These are phyloP conservation scores for Etheostoma nigrum DNA, from an alignment of 2,797 vertebrate genomes.

Conservation along the genomic window DNA sequence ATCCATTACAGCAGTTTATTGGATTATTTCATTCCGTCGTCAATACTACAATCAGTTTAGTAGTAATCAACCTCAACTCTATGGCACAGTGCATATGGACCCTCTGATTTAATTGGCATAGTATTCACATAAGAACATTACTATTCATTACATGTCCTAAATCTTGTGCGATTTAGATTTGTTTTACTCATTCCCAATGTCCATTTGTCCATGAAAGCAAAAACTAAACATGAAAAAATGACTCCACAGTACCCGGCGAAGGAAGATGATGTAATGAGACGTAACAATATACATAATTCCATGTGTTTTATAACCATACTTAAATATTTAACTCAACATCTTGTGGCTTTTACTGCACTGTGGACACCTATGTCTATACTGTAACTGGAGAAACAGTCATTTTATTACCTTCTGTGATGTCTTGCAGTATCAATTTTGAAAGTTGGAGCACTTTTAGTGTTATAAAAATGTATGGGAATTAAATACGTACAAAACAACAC, in stretches of 20 bases:
- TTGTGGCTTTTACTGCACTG: background rate
- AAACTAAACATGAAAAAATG: background rate
- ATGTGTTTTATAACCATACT: background rate
- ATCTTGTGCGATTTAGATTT: background rate
- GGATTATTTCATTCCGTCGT: constrained; percentile 50
- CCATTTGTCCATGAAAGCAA: background rate
- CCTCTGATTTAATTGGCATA: constrained; percentile 22
- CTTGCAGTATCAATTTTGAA: background rate
- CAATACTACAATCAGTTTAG: constrained; percentile 49
- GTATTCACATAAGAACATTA: background rate
- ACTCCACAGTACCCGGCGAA: background rate
- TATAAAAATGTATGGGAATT: background rate
- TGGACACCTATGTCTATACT: background rate
- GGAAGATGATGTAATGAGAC: background rate
- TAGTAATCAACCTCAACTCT: constrained; percentile 19
- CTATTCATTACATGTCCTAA: too few species aligned
- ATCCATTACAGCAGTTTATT: constrained; percentile 56
- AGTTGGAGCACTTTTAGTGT: background rate
- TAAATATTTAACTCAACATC: background rate
- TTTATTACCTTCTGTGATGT: background rate
- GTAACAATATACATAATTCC: too few species aligned
- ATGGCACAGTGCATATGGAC: background rate
- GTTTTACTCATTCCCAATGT: background rate
- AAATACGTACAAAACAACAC: background rate
- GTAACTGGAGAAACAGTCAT: background rate